These are phyloP conservation scores for Rhinoraja longicauda DNA, from an alignment of 2,797 vertebrate genomes.

Conservation along the genomic window DNA sequence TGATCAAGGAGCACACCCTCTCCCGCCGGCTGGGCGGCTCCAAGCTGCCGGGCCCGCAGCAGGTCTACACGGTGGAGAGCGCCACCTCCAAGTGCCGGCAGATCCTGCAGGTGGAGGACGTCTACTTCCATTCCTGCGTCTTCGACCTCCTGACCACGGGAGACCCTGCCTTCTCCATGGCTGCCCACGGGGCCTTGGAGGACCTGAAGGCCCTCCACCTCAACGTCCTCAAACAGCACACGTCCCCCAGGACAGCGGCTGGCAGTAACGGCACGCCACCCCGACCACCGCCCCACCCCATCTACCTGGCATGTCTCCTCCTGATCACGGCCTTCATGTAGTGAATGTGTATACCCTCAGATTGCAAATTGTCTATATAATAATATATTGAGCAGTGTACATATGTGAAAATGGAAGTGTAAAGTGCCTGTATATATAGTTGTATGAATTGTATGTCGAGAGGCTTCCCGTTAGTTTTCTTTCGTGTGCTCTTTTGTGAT, in stretches of 20 bases:
- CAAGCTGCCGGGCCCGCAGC: conserved; percentile 50
- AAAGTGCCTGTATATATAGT: conserved; percentile 72
- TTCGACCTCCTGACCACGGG: conserved; percentile 75
- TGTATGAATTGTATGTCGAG: conserved; percentile 56
- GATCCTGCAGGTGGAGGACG: conserved; percentile 70
- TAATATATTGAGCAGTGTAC: conserved; percentile 82
- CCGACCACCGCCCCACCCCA: conserved; percentile 20
- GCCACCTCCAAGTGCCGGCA: conserved; percentile 68
- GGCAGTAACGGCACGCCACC: conserved; percentile 30
- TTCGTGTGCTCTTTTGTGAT: not conserved
- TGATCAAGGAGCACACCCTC: conserved; percentile 70
- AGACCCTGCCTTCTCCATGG: conserved; percentile 71
- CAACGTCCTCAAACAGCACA: conserved; percentile 64
- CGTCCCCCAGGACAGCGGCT: conserved; percentile 51
- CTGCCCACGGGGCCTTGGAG: conserved; percentile 68
- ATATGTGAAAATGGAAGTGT: conserved; percentile 75
- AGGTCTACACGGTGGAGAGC: conserved; percentile 62
- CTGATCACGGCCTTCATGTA: conserved; percentile 39
- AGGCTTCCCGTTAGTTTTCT: conserved; percentile 10
- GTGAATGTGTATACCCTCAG: conserved; percentile 46
- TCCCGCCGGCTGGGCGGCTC: conserved; percentile 55
- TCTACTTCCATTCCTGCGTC: conserved; percentile 77
- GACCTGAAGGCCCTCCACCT: conserved; percentile 71
- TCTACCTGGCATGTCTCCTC: conserved; percentile 41
- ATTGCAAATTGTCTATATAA: conserved; percentile 71